A percentile compares a stretch with the other conserved stretches of the same genome.
Evolutionary conservation across 2,797 vertebrate species (phyloP).

Genomic region (Sebastes minor): DNA sequence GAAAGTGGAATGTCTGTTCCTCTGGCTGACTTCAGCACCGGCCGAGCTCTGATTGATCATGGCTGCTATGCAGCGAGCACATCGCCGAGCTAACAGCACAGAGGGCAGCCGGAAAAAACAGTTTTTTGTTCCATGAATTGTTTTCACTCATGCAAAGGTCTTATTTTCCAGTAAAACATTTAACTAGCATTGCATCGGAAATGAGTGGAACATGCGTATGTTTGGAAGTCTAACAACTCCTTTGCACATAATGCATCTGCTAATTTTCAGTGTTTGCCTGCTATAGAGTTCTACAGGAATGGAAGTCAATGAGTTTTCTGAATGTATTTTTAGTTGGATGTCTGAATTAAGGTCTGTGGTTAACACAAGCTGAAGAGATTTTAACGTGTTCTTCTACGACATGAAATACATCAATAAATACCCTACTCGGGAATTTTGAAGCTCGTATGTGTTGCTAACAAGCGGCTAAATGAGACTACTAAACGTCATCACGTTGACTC

Average conservation of each 20-base stretch:
- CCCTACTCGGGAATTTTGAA: no score
- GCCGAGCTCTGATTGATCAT: constrained; percentile 75
- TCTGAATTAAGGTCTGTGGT: no score
- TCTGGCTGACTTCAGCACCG: constrained; percentile 77
- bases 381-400: no score
- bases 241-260: background rate
- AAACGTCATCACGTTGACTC: no score
- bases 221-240: background rate
- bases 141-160: background rate
- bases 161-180: constrained; percentile 5
- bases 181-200: background rate
- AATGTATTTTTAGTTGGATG: no score
- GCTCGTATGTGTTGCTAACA: no score
- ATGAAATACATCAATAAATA: no score
- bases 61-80: constrained; percentile 49
- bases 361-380: no score
- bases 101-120: constrained; percentile 17
- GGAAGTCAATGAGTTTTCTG: no score
- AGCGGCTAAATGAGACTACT: no score
- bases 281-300: no score
- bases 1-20: constrained; percentile 83
- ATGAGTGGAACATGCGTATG: background rate
- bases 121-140: constrained; percentile 1
- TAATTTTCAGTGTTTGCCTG: background rate
- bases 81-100: constrained; percentile 48